These are phyloP conservation scores for Rhodinocichla rosea DNA, from an alignment of 2,113 vertebrate genomes.

Conservation along the genomic window DNA sequence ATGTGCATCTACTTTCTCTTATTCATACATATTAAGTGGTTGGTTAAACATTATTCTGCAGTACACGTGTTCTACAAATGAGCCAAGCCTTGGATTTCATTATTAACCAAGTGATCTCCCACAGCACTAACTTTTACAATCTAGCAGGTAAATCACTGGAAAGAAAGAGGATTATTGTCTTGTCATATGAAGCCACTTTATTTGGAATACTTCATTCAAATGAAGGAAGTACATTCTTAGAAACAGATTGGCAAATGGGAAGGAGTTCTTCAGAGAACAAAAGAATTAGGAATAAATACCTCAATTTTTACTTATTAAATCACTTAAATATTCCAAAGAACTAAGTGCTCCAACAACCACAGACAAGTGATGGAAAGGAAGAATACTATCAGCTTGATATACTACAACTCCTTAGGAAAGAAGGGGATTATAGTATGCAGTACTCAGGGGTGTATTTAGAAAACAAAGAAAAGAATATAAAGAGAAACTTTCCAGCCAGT, in stretches of 20 bases:
- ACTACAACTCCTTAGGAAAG: neutral
- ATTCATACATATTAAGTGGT: neutral
- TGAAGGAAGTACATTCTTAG: neutral
- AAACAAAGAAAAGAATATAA: conserved; percentile 3
- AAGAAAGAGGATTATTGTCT: neutral
- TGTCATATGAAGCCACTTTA: neutral
- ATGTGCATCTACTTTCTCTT: neutral
- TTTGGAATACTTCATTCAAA: neutral
- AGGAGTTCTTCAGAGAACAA: neutral
- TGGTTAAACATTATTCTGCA: neutral
- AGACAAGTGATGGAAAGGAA: neutral
- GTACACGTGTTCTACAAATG: neutral
- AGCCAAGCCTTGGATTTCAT: neutral
- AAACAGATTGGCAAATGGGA: neutral
- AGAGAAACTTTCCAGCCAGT: neutral
- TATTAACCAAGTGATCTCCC: neutral
- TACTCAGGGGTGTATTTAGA: neutral
- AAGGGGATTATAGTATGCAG: neutral
- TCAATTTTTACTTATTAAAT: neutral
- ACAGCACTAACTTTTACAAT: neutral
- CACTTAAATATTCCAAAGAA: neutral
- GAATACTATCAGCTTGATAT: neutral
- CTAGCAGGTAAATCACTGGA: neutral
- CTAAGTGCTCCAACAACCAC: neutral
- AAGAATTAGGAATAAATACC: neutral